Evolutionary conservation across 2,797 vertebrate species (phyloP).

Genomic region (Phataginus tetradactyla): DNA sequence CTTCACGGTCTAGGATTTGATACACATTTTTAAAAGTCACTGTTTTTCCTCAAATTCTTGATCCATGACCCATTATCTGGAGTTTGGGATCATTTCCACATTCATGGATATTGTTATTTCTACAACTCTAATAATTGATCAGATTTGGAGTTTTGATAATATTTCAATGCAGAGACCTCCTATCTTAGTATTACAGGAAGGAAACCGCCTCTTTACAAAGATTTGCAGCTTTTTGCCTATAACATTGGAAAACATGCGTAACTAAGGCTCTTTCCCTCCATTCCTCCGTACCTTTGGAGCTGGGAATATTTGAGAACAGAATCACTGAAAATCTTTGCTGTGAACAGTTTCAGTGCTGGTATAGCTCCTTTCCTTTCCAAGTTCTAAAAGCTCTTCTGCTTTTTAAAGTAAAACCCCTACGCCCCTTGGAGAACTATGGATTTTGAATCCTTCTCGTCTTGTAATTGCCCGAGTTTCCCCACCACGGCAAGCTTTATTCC

Average conservation of each 20-base stretch:
- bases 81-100: neutral
- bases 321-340: neutral
- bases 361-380: neutral
- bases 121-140: neutral
- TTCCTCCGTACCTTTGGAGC: neutral
- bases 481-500: neutral
- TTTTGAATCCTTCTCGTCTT: neutral
- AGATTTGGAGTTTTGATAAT: neutral
- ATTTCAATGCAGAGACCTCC: neutral
- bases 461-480: neutral
- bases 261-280: neutral
- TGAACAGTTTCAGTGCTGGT: neutral
- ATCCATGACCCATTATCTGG: neutral
- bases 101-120: neutral
- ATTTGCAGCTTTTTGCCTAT: neutral
- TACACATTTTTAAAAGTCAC: neutral
- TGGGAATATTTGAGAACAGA: neutral
- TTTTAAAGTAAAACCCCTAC: neutral
- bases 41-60: neutral
- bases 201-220: neutral
- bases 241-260: rapidly evolving
- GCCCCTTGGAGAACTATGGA: neutral
- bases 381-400: neutral
- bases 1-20: neutral
- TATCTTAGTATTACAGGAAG: neutral